Percentiles rank a stretch among this genome's conserved stretches.
Evolutionary conservation across 2,797 vertebrate genomes (phyloP).

Genomic region (Sarcophilus harrisii): DNA sequence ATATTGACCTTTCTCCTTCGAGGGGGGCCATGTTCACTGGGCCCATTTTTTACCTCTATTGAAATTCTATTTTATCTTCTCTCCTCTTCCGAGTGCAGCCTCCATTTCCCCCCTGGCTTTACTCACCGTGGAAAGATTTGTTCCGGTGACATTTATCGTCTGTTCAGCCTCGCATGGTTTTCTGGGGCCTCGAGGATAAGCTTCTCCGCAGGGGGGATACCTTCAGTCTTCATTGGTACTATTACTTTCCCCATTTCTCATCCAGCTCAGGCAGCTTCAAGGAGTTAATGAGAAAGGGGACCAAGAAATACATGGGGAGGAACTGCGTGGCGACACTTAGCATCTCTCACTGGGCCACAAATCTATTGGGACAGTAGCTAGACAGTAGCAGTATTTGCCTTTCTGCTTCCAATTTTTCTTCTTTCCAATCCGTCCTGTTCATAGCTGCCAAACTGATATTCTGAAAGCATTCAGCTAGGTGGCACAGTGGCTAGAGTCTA

Average conservation of each 20-base stretch:
- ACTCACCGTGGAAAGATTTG: neutral
- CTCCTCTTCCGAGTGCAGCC: slow-evolving; percentile 1
- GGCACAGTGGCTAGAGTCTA: neutral
- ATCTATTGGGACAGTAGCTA: neutral
- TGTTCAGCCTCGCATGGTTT: neutral
- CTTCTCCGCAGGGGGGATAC: neutral
- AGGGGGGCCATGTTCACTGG: neutral
- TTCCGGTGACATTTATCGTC: neutral
- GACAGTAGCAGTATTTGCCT: too few relatives aligned
- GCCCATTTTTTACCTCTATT: slow-evolving; percentile 14
- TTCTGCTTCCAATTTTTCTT: neutral
- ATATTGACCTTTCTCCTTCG: neutral
- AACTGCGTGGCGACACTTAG: neutral
- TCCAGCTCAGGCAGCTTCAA: neutral
- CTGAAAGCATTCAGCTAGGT: neutral
- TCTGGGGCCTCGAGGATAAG: neutral
- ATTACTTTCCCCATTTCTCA: neutral
- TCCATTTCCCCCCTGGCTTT: neutral
- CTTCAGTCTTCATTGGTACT: neutral
- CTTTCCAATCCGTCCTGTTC: neutral
- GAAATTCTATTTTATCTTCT: neutral
- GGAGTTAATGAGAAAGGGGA: neutral
- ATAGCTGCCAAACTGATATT: neutral
- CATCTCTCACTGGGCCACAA: neutral
- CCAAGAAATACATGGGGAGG: neutral